Conservation (phyloP, 1,140 invertebrate genomes). For the Nephotettix cincticeps region DNA sequence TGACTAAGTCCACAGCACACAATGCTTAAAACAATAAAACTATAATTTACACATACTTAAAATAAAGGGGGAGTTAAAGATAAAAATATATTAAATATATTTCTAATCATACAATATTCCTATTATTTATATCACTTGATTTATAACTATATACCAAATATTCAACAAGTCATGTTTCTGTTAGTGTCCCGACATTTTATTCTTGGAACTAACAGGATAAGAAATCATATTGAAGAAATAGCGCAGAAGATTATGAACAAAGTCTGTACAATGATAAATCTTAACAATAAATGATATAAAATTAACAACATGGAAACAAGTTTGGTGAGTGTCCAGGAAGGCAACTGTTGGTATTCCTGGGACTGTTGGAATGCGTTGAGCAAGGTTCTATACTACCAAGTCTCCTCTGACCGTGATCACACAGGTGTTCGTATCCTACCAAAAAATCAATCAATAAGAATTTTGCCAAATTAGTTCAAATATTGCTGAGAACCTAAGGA, state of each 20-base stretch:
- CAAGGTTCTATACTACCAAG: constrained; percentile 18
- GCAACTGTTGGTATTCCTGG: not conserved
- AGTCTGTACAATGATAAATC: not conserved
- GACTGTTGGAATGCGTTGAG: constrained; percentile 19
- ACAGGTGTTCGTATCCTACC: no score
- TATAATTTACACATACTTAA: not conserved
- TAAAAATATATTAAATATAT: constrained; percentile 1
- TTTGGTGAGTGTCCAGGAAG: constrained; percentile 10
- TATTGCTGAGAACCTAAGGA: no score
- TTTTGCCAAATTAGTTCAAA: no score
- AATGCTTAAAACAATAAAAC: constrained; percentile 14
- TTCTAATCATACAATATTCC: not conserved
- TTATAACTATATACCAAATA: not conserved
- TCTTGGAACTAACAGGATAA: no score
- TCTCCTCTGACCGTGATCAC: not conserved
- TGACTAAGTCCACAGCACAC: constrained; percentile 18
- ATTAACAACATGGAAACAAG: no score
- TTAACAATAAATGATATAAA: not conserved
- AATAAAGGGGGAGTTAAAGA: not conserved
- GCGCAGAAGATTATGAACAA: not conserved
- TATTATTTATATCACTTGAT: not conserved
- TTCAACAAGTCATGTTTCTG: not conserved
- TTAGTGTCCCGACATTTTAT: no score
- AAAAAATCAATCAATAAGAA: no score
- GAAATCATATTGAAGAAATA: not conserved